Base-by-base conservation (phyloP, 2,888 invertebrate genomes). In the Cataglyphis livida region DNA sequence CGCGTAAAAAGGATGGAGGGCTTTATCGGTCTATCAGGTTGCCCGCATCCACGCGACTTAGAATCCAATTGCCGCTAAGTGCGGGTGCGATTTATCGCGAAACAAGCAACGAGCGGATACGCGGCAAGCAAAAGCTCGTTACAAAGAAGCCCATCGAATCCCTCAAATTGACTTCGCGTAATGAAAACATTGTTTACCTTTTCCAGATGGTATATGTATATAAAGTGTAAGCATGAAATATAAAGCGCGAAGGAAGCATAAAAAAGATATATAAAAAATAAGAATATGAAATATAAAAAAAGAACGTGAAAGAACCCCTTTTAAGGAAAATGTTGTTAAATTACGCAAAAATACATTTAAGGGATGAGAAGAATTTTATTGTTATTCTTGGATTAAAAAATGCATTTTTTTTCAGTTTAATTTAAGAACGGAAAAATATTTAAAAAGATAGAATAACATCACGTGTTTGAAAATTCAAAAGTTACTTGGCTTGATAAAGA, bases 61-160 rank as follows among this genome's bases (percentile, higher is more conserved):
- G 78, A 70, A 79, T 79, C 78, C 78, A 79, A 79, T 79, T 79
- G 78, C 71, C 59, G 71, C 44, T 79, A 79, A 79, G 78, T 79
- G 78, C 59, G 71, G 78, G 71, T 57, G 71, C 78, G 78, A 79
- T 79, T 79, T 79, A 79, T 79, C 71, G 78, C 71, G 59, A 79
- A 70, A 79, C 71, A 79, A 78, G 70, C 78, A 32, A 18, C 51
- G 59, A 70, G 32, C 68, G 75, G 35, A 65, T 12, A 76, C 38
- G 32, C 28, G 65, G 28, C 54, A n/a, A 61, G 51, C 32, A n/a
- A 74, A 35, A 51, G 25, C 48, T 38, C 28, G n/a, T 76, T 76
- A 54, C 38, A 66, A 38, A 54, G n/a, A 51, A 66, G 10, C 41
- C 6, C 12, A 25, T 41, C 25, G 51, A 12, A 62, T 65, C 25